Evolutionary conservation across 2,113 vertebrate species (phyloP), one percentile per base, ranked within the genome.

Genomic region (Pachypanchax playfairii): DNA sequence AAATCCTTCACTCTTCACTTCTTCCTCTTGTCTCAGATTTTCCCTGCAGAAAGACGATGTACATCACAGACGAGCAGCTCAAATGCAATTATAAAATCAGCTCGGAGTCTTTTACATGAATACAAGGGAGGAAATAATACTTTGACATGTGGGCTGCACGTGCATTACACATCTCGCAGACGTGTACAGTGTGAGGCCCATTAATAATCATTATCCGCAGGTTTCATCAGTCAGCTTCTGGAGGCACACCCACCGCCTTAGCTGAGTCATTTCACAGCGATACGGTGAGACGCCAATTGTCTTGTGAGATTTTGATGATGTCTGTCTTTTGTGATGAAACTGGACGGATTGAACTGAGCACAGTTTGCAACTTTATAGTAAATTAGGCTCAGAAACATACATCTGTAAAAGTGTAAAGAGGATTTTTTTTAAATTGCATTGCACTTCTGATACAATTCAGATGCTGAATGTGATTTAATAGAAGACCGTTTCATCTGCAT

Each of bases 141-240:
- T 67, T 69, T 77, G 73, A 78, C 68, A 66, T 60, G 79, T 69
- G 68, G 65, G 62, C 81, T 13, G 74, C 61, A 49, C 59, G 62
- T 63, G 73, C 62, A 68, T 75, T 68, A 80, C 75, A 80, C 22
- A 71, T 75, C 67, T 65, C 12, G 60, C 6, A 10, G 54, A 31
- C 59, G 64, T 10, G 24, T 70, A 80, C 65, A 76, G 77, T 77
- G 59, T 28, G 67, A 55, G 31, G 63, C 50, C 80, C 79, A 87
- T 88, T 87, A 87, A 87, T 88, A 81, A 86, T 78, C 80, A 77
- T 83, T 83, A 79, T 85, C 59, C 21, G 39, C 20, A 3, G 72
- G 85, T 85, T 86, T 79, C 80, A 77, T 87, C 85, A 86, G 60
- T 85, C 64, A 47, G 78, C 70, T 63, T 70, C 59, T 64, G 66